phyloP scores from a whole-genome alignment of 2,113 vertebrate genomes.

The Echinops telfairi region DNA sequence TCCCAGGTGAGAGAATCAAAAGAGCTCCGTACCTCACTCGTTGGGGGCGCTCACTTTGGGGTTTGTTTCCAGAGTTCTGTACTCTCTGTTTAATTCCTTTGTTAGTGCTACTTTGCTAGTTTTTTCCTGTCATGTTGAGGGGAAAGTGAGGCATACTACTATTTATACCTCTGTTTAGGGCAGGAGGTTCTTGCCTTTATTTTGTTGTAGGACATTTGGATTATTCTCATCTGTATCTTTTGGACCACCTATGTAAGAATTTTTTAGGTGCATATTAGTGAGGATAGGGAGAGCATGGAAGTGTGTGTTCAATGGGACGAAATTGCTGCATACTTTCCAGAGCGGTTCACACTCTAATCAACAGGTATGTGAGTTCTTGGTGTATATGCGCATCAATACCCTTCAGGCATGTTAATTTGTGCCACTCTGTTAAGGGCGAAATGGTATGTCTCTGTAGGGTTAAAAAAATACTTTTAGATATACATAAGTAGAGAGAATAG shows the following conservation, averaged over 20 bases:
- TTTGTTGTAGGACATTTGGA: background rate
- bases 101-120: background rate
- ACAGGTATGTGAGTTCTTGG: background rate
- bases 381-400: no score
- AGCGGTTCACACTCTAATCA: background rate
- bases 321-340: background rate
- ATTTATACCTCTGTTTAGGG: background rate
- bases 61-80: background rate
- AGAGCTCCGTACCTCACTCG: background rate
- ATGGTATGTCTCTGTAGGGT: background rate
- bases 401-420: background rate
- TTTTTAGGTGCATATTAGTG: background rate
- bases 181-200: background rate
- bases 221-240: background rate
- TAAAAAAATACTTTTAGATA: background rate
- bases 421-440: background rate
- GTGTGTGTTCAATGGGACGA: background rate
- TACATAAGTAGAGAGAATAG: background rate
- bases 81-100: background rate
- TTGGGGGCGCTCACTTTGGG: no score
- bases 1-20: background rate
- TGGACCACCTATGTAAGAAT: background rate
- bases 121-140: background rate
- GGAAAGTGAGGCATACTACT: background rate
- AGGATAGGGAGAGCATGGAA: background rate